phyloP scores from a whole-genome alignment of 2,113 vertebrate genomes.

The Myodes glareolus region DNA sequence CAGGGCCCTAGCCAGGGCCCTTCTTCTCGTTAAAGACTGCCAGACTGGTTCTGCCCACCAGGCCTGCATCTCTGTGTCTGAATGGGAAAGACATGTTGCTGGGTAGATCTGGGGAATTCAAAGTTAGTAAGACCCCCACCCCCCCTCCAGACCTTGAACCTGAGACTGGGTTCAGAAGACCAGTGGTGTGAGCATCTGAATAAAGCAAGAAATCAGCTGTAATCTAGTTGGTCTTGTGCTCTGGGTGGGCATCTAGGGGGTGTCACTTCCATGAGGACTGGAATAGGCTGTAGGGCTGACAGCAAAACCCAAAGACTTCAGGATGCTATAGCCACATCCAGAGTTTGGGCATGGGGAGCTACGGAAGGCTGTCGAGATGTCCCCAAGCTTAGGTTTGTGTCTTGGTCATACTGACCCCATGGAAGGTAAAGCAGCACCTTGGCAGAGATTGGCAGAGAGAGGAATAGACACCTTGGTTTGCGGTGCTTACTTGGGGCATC shows the following conservation, averaged over 20 bases:
- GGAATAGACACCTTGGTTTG: neutral
- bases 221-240: neutral
- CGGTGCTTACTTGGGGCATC: neutral
- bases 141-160: neutral
- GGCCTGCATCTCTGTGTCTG: neutral
- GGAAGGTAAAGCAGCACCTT: neutral
- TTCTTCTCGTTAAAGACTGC: neutral
- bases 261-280: rapidly evolving
- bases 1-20: neutral
- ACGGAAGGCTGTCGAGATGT: neutral
- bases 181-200: neutral
- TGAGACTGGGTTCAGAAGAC: neutral
- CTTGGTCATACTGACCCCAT: neutral
- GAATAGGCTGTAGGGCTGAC: neutral
- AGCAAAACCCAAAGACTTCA: neutral
- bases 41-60: neutral
- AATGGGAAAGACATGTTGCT: neutral
- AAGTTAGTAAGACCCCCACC: neutral
- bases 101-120: neutral
- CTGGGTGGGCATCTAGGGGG: neutral
- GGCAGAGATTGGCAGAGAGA: neutral
- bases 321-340: neutral
- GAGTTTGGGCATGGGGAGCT: neutral
- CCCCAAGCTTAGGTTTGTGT: neutral
- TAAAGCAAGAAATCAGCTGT: constrained; percentile 38